Evolutionary conservation across 2,113 vertebrate genomes (phyloP).

Genomic region (Anoura caudifer): DNA sequence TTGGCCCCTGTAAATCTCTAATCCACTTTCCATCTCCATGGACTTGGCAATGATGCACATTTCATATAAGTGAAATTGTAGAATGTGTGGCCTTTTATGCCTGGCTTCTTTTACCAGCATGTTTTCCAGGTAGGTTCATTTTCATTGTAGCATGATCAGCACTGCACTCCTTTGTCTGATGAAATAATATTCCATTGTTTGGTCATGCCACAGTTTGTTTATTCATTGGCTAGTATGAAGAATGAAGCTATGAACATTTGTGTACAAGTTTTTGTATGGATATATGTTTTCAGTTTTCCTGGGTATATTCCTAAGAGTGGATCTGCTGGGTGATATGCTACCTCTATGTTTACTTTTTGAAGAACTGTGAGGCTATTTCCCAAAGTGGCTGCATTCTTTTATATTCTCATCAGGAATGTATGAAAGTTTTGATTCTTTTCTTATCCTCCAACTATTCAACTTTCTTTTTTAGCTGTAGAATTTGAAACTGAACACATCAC

Average conservation of each 20-base stretch:
- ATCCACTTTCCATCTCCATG: not conserved
- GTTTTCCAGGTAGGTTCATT: not conserved
- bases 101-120: not conserved
- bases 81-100: not conserved
- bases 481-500: not conserved
- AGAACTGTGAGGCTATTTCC: not conserved
- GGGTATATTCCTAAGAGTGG: not conserved
- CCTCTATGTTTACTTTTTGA: not conserved
- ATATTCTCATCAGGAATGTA: not conserved
- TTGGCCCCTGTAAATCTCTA: not conserved
- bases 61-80: not conserved
- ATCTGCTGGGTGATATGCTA: not conserved
- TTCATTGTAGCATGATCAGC: not conserved
- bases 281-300: not conserved
- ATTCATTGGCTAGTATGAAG: not conserved
- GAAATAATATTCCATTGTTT: not conserved
- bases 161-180: not conserved
- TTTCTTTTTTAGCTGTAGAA: not conserved
- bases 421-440: not conserved
- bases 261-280: not conserved
- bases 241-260: not conserved
- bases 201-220: not conserved
- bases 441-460: not conserved
- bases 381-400: not conserved
- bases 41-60: not conserved